Evolutionary conservation across 2,888 invertebrate species (phyloP).

Genomic region (Parochlus steinenii): DNA sequence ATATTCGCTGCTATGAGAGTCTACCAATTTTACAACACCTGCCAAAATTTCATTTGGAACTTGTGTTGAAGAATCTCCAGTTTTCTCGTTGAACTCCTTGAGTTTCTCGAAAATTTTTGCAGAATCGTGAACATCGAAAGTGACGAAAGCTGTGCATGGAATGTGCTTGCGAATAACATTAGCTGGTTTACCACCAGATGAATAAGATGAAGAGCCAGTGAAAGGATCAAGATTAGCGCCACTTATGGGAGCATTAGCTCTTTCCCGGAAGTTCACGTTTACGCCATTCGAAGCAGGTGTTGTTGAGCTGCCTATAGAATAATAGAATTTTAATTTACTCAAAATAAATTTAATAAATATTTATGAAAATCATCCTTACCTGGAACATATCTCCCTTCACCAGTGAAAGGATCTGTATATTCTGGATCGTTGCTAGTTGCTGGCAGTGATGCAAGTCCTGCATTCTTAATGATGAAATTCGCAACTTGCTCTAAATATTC

Average conservation of each 20-base stretch:
- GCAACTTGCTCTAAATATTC: constrained; percentile 82
- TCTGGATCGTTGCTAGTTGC: constrained; percentile 20
- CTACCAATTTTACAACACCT: constrained; percentile 45
- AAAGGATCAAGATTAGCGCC: constrained; percentile 43
- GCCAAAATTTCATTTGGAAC: constrained; percentile 39
- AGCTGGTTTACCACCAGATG: constrained; percentile 24
- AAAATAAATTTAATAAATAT: too few species aligned
- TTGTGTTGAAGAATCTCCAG: constrained; percentile 33
- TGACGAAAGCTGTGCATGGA: constrained; percentile 36
- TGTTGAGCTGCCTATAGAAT: background rate
- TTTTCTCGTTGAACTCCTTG: constrained; percentile 53
- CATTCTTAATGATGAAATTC: constrained; percentile 78
- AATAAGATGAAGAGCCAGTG: constrained; percentile 52
- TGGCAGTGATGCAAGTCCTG: constrained; percentile 21
- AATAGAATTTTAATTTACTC: too few species aligned
- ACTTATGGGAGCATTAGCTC: constrained; percentile 19
- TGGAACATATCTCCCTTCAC: constrained; percentile 47
- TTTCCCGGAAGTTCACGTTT: constrained; percentile 17
- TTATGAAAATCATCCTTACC: too few species aligned
- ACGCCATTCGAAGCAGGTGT: constrained; percentile 3
- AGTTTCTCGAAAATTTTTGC: constrained; percentile 55
- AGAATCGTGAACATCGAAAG: constrained; percentile 64
- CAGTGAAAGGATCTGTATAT: constrained; percentile 52
- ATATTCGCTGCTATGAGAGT: constrained; percentile 31
- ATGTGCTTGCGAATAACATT: constrained; percentile 21